Evolutionary conservation across 2,888 invertebrate genomes (phyloP).

Genomic region (Lycophotia porphyrea): DNA sequence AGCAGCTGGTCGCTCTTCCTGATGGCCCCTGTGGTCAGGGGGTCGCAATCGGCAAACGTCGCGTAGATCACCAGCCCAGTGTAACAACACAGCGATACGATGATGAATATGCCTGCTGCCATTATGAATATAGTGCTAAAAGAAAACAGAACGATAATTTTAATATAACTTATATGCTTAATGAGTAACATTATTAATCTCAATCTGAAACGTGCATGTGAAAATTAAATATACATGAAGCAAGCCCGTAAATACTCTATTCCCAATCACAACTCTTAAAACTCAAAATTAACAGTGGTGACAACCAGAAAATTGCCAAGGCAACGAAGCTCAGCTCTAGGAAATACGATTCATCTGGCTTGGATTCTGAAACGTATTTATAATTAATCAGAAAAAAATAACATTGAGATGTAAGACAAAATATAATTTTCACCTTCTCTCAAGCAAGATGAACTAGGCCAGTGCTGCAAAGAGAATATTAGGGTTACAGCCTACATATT

Average conservation of each 20-base stretch:
- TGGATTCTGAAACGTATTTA: background rate
- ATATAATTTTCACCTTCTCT: background rate
- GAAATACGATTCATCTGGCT: background rate
- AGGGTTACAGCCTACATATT: background rate
- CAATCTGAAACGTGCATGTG: background rate
- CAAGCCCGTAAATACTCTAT: background rate
- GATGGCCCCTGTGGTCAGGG: slow-evolving; percentile 93
- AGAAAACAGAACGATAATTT: slow-evolving; percentile 53
- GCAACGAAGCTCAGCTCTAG: background rate
- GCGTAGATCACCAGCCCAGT: slow-evolving; percentile 97
- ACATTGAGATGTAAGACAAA: background rate
- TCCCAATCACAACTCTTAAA: background rate
- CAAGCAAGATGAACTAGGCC: background rate
- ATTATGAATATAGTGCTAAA: slow-evolving; percentile 94
- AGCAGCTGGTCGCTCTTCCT: slow-evolving; percentile 93
- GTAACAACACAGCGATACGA: slow-evolving; percentile 95
- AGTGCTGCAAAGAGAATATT: background rate
- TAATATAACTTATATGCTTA: too few species aligned
- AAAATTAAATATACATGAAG: background rate
- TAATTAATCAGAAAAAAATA: background rate
- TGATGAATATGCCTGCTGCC: slow-evolving; percentile 93
- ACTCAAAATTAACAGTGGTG: background rate
- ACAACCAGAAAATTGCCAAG: background rate
- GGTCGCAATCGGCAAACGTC: slow-evolving; percentile 95
- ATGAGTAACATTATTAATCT: background rate